phyloP scores from a whole-genome alignment of 2,797 vertebrate genomes.

The Zonotrichia albicollis region DNA sequence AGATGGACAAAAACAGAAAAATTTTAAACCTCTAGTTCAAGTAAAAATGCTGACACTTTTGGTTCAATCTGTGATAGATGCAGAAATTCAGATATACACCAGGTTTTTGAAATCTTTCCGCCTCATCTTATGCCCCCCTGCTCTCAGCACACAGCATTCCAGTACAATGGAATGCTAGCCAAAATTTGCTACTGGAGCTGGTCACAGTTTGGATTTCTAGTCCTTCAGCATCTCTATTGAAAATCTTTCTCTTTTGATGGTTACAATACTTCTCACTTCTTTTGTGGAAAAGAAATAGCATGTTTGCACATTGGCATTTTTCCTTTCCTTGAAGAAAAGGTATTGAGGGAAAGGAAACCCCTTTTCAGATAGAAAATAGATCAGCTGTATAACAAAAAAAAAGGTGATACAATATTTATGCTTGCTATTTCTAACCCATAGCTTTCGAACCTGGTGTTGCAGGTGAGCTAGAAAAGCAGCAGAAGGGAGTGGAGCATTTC shows the following conservation, averaged over 20 bases:
- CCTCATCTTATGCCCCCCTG: neutral
- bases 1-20: neutral
- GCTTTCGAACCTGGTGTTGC: neutral
- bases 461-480: neutral
- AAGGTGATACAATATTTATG: neutral
- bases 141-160: neutral
- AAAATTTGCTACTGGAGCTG: neutral
- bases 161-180: neutral
- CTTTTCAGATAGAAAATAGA: neutral
- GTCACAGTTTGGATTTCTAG: neutral
- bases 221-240: neutral
- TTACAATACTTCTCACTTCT: neutral
- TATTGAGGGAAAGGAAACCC: neutral
- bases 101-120: neutral
- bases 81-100: neutral
- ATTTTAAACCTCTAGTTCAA: neutral
- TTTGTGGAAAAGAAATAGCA: neutral
- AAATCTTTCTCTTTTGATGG: neutral
- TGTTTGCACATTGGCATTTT: neutral
- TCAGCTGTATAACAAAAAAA: neutral
- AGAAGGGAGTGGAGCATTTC: neutral
- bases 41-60: neutral
- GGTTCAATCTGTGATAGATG: neutral
- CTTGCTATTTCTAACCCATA: neutral
- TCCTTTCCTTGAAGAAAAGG: neutral